Evolutionary conservation across 2,113 vertebrate genomes (phyloP).

Genomic region (Australoheros scitulus): DNA sequence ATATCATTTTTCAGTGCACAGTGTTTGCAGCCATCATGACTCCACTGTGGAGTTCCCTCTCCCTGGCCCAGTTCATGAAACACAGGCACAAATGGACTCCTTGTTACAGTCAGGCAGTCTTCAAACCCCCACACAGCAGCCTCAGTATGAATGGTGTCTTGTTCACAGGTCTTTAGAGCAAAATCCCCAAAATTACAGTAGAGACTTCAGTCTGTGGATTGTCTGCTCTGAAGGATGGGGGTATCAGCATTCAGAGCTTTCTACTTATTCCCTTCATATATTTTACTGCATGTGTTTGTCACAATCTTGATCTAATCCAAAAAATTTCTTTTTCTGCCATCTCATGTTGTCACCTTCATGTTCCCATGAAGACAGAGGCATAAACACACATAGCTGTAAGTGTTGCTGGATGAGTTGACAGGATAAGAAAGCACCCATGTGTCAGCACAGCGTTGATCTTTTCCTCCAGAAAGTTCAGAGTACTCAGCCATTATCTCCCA

Average conservation of each 20-base stretch:
- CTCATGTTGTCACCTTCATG: conserved; percentile 17
- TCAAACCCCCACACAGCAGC: conserved; percentile 39
- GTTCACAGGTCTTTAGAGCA: conserved; percentile 43
- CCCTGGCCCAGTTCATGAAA: conserved; percentile 1
- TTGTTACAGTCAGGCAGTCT: conserved; percentile 49
- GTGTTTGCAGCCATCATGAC: neutral
- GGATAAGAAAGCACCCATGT: conserved; percentile 31
- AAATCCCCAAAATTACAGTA: conserved; percentile 44
- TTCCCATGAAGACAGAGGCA: conserved; percentile 16
- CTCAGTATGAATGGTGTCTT: conserved; percentile 54
- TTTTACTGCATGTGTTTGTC: neutral
- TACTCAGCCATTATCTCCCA: conserved; percentile 43
- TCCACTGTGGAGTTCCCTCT: neutral
- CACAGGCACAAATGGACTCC: conserved; percentile 44
- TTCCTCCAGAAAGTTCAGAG: conserved; percentile 37
- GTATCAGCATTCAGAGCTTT: neutral
- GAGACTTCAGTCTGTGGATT: conserved; percentile 24
- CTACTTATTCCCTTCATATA: neutral
- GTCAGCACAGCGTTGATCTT: conserved; percentile 13
- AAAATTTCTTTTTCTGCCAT: conserved; percentile 8
- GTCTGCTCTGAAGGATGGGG: neutral
- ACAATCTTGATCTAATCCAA: neutral
- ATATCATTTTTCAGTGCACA: neutral
- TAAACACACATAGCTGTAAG: neutral
- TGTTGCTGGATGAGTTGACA: conserved; percentile 31